A percentile compares a stretch with the other conserved stretches of the same genome.
phyloP scores from a whole-genome alignment of 2,797 vertebrate genomes.

The Aeoliscus strigatus region DNA sequence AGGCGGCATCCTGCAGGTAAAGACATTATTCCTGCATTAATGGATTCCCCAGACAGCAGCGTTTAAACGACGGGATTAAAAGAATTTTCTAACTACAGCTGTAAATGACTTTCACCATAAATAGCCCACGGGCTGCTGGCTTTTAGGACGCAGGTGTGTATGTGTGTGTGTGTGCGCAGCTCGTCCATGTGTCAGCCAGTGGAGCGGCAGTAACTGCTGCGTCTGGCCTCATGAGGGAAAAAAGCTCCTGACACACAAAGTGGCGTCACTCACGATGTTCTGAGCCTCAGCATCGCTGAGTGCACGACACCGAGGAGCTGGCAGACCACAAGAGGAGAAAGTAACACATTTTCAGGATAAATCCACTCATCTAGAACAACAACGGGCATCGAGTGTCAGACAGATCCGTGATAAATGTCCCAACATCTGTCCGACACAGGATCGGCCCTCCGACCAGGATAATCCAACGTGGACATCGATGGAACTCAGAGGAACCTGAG shows the following conservation, averaged over 20 bases:
- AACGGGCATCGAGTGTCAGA: too few species aligned
- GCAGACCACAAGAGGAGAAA: too few species aligned
- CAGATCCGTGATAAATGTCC: too few species aligned
- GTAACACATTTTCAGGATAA: too few species aligned
- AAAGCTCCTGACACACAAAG: constrained; percentile 31
- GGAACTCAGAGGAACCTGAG: too few species aligned
- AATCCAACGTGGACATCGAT: too few species aligned
- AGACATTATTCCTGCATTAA: constrained; percentile 28
- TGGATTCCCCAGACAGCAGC: constrained; percentile 8
- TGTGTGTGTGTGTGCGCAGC: constrained; percentile 3
- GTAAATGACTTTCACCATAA: constrained; percentile 12
- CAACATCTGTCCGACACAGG: too few species aligned
- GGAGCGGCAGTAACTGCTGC: constrained; percentile 18
- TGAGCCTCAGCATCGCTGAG: too few species aligned
- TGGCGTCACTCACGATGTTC: constrained; percentile 22
- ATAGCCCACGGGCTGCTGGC: constrained; percentile 25
- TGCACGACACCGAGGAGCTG: too few species aligned
- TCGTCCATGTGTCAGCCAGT: constrained; percentile 10
- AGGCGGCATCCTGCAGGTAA: constrained; percentile 33
- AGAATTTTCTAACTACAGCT: constrained; percentile 15
- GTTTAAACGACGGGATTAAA: constrained; percentile 32
- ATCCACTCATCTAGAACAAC: too few species aligned
- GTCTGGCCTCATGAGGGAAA: constrained; percentile 33
- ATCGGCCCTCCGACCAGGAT: too few species aligned
- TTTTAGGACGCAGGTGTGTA: constrained; percentile 19